Evolutionary conservation across 2,113 vertebrate genomes (phyloP), one percentile per base, ranked within the genome.

Genomic region (Myanophis thanlyinensis): DNA sequence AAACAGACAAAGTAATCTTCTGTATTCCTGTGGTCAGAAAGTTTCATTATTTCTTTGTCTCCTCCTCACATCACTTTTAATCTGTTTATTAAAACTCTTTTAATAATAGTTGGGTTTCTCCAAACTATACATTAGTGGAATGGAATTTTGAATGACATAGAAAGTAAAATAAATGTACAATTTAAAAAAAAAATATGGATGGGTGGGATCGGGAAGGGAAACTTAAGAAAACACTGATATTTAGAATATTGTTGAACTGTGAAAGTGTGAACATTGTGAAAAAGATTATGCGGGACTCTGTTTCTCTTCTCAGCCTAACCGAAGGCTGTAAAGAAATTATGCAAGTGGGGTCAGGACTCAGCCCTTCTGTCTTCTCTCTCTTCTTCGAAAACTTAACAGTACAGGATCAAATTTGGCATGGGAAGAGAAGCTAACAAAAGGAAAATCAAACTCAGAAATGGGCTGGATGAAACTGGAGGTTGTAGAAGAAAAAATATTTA

Each of bases 211-310:
- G 73, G 73, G 35, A 80, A 44, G 18, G 2, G 0, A 6, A 27
- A 30, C 4, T 44, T 91, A 27, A 13, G 40, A 56, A 40, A 20
- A 4, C 95, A 95, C 93, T 94, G 93, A 44, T 80, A 44, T 44
- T 80, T 80, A 44, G 35, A 80, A 44, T 44, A 80, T 7, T 44
- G 35, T 44, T 80, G 73, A 80, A 22, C 73, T 94, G 86, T 92
- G 95, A 95, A 95, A 96, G 92, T 95, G 53, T 94, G 89, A 94
- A 67, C 89, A 96, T 87, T 92, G 93, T 89, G 90, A 93, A 80
- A 40, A 8, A 80, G 73, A 20, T 22, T 44, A 22, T 0, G 18
- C 18, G 20, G 35, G 35, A 22, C 1, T 80, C 35, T 80, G 35
- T 44, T 80, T 80, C 73, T 80, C 35, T 44, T 80, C 35, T 40